Conservation (phyloP, 1,140 invertebrate genomes). For the Drosophila auraria region DNA sequence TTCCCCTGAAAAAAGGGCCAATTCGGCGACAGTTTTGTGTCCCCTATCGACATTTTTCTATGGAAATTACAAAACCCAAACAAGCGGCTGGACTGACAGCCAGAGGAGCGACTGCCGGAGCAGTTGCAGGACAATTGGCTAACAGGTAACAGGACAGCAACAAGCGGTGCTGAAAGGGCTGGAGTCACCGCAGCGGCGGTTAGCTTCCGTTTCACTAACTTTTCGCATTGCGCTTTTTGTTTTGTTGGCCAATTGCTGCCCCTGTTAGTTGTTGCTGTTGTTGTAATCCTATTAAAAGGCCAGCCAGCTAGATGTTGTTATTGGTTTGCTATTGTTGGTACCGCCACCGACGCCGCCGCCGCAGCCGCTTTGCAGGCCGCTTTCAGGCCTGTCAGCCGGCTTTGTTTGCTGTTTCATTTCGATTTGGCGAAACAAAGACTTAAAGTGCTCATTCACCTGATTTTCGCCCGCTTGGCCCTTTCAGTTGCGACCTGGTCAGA, state of each 20-base stretch:
- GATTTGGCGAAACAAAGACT: slow-evolving; percentile 80
- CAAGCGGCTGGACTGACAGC: slow-evolving; percentile 47
- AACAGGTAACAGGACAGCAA: slow-evolving; percentile 46
- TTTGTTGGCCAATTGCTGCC: slow-evolving; percentile 40
- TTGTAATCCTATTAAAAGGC: slow-evolving; percentile 72
- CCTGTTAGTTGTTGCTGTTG: slow-evolving; percentile 35
- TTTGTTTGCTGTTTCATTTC: slow-evolving; percentile 81
- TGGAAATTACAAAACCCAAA: slow-evolving; percentile 55
- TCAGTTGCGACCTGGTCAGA: slow-evolving; percentile 11
- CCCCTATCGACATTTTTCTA: slow-evolving; percentile 41
- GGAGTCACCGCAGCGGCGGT: slow-evolving; percentile 46
- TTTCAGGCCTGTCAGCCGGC: slow-evolving; percentile 48
- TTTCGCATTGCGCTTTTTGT: slow-evolving; percentile 71
- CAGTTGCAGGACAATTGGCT: slow-evolving; percentile 66
- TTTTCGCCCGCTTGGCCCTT: slow-evolving; percentile 53
- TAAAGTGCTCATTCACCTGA: slow-evolving; percentile 82
- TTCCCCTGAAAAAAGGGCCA: background rate
- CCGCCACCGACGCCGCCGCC: slow-evolving; percentile 12
- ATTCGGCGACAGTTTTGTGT: slow-evolving; percentile 21
- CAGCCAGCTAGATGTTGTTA: slow-evolving; percentile 24
- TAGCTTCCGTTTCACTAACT: slow-evolving; percentile 75
- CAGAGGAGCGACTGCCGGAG: slow-evolving; percentile 18
- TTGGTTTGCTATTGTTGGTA: slow-evolving; percentile 41
- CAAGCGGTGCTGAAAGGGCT: slow-evolving; percentile 26
- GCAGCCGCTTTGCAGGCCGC: slow-evolving; percentile 27